These are phyloP conservation scores for Desoria tigrina DNA, from an alignment of 2,888 invertebrate genomes.

Conservation along the genomic window DNA sequence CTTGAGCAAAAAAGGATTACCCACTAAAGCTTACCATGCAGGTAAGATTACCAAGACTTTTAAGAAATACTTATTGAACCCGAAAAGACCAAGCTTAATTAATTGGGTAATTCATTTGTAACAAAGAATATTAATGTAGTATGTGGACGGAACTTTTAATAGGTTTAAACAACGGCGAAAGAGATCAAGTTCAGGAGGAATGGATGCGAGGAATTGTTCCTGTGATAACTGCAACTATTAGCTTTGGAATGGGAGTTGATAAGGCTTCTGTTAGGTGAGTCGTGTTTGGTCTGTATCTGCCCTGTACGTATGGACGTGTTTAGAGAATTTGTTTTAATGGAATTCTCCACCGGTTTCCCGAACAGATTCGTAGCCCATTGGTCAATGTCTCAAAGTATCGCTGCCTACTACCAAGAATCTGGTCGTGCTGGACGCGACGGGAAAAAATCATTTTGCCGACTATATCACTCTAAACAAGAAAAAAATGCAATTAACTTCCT, in stretches of 20 bases:
- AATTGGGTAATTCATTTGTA: background rate
- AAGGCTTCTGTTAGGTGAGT: constrained; percentile 81
- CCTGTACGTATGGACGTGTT: background rate
- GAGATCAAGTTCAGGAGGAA: constrained; percentile 78
- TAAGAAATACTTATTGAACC: no score
- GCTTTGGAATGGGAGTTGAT: constrained; percentile 99
- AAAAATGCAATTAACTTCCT: constrained; percentile 79
- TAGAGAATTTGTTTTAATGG: background rate
- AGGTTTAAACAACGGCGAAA: constrained; percentile 72
- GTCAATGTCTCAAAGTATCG: constrained; percentile 92
- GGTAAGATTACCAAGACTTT: constrained; percentile 65
- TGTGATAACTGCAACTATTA: constrained; percentile 93
- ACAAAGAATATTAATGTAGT: constrained; percentile 11
- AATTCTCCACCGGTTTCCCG: no score
- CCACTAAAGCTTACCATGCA: constrained; percentile 85
- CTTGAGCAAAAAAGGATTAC: constrained; percentile 72
- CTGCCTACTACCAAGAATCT: constrained; percentile 94
- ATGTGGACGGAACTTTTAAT: no score
- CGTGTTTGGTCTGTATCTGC: no score
- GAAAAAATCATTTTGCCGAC: constrained; percentile 79
- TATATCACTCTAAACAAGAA: constrained; percentile 84
- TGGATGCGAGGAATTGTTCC: constrained; percentile 89
- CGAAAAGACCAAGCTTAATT: no score
- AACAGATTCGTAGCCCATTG: constrained; percentile 90
- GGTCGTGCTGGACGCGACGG: constrained; percentile 97